Evolutionary conservation across 2,888 invertebrate genomes (phyloP).

Genomic region (Phortica magna): DNA sequence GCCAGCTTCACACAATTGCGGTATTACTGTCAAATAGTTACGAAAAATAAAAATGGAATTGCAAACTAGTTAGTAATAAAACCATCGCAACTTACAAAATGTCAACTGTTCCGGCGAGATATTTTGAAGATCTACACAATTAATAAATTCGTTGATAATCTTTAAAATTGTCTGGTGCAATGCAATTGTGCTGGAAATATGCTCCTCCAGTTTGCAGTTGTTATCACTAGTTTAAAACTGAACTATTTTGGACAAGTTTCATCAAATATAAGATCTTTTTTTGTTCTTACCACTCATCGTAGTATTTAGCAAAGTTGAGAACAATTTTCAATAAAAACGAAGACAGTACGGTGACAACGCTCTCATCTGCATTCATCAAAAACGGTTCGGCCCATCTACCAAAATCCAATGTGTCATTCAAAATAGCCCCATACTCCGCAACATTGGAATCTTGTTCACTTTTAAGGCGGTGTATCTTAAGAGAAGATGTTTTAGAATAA

Average conservation of each 20-base stretch:
- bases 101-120: slow-evolving; percentile 37
- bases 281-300: not conserved
- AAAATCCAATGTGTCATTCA: slow-evolving; percentile 45
- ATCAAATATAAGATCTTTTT: not conserved
- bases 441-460: not conserved
- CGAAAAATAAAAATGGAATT: too few relatives aligned
- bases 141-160: slow-evolving; percentile 43
- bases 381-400: slow-evolving; percentile 35
- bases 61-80: not conserved
- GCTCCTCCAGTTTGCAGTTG: slow-evolving; percentile 28
- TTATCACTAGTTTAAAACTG: slow-evolving; percentile 12
- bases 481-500: not conserved
- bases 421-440: not conserved
- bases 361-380: slow-evolving; percentile 41
- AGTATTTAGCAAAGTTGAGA: slow-evolving; percentile 26
- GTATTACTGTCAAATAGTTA: slow-evolving; percentile 50
- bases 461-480: not conserved
- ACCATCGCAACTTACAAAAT: slow-evolving; percentile 39
- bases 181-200: slow-evolving; percentile 42
- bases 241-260: slow-evolving; percentile 24
- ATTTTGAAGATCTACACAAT: not conserved
- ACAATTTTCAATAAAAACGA: slow-evolving; percentile 52
- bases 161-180: slow-evolving; percentile 46
- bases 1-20: slow-evolving; percentile 51
- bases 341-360: slow-evolving; percentile 42